Conservation (phyloP, 1,140 invertebrate genomes). For the Apis laboriosa region DNA sequence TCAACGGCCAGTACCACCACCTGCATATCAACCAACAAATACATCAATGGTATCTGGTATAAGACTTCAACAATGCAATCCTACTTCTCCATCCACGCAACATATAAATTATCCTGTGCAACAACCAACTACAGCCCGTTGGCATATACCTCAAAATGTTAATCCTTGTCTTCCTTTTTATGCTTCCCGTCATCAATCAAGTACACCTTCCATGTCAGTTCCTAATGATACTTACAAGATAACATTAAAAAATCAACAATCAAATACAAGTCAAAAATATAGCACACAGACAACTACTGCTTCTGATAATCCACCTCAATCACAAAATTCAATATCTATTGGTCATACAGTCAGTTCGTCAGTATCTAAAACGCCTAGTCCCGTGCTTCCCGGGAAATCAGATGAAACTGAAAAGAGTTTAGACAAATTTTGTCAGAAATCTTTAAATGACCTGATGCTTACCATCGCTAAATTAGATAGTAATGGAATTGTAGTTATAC, state of each 20-base stretch:
- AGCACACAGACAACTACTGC: slow-evolving; percentile 57
- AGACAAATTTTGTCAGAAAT: slow-evolving; percentile 90
- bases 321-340: slow-evolving; percentile 57
- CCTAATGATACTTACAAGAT: slow-evolving; percentile 85
- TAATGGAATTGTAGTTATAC: slow-evolving; percentile 88
- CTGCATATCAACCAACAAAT: slow-evolving; percentile 70
- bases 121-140: slow-evolving; percentile 69
- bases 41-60: slow-evolving; percentile 69
- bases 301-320: slow-evolving; percentile 51
- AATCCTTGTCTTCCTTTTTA: slow-evolving; percentile 69
- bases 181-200: slow-evolving; percentile 53
- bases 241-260: slow-evolving; percentile 81
- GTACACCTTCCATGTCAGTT: slow-evolving; percentile 66
- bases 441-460: slow-evolving; percentile 91
- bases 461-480: slow-evolving; percentile 92
- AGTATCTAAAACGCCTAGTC: slow-evolving; percentile 91
- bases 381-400: slow-evolving; percentile 77
- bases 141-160: slow-evolving; percentile 78
- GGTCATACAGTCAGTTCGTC: slow-evolving; percentile 86
- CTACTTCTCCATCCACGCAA: slow-evolving; percentile 62
- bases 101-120: slow-evolving; percentile 64
- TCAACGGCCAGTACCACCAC: slow-evolving; percentile 65
- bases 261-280: slow-evolving; percentile 70
- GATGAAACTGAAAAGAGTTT: slow-evolving; percentile 83
- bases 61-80: slow-evolving; percentile 72